These are phyloP conservation scores for Hemicrepidius hirtus DNA, from an alignment of 2,888 invertebrate genomes.

Conservation along the genomic window DNA sequence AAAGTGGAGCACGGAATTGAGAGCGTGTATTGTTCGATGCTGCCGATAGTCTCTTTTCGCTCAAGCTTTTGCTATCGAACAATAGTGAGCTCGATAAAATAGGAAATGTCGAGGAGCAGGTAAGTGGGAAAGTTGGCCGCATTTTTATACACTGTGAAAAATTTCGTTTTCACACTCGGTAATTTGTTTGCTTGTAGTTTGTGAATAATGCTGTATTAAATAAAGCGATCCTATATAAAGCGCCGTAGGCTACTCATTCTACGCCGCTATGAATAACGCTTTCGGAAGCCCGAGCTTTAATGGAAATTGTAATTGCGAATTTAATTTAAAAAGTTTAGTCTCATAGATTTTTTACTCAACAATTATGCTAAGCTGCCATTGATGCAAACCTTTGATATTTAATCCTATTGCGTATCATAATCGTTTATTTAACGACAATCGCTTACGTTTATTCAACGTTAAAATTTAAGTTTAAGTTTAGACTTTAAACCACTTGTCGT, in stretches of 20 bases:
- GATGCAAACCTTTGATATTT: background rate
- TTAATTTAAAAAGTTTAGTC: conserved; percentile 25
- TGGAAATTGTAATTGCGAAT: conserved; percentile 20
- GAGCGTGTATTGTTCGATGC: conserved; percentile 29
- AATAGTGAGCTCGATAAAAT: conserved; percentile 26
- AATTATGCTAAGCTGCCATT: conserved; percentile 8
- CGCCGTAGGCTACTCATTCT: conserved; percentile 18
- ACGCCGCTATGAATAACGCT: conserved; percentile 1
- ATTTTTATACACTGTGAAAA: background rate
- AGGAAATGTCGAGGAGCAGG: background rate
- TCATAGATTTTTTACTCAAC: background rate
- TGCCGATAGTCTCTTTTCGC: conserved; percentile 12
- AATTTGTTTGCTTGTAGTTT: conserved; percentile 23
- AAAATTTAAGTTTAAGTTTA: no score
- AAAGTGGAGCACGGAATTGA: conserved; percentile 24
- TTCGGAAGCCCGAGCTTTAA: conserved; percentile 17
- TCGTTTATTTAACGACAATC: no score
- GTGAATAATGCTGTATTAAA: conserved; percentile 17
- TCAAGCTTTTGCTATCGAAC: conserved; percentile 9
- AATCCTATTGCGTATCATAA: no score
- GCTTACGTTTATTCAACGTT: no score
- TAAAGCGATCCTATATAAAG: conserved; percentile 5
- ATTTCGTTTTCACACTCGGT: conserved; percentile 19
- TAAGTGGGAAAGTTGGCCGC: background rate
- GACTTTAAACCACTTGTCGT: no score